Evolutionary conservation across 2,113 vertebrate species (phyloP), one percentile per base, ranked within the genome.

Genomic region (Macrotis lagotis): DNA sequence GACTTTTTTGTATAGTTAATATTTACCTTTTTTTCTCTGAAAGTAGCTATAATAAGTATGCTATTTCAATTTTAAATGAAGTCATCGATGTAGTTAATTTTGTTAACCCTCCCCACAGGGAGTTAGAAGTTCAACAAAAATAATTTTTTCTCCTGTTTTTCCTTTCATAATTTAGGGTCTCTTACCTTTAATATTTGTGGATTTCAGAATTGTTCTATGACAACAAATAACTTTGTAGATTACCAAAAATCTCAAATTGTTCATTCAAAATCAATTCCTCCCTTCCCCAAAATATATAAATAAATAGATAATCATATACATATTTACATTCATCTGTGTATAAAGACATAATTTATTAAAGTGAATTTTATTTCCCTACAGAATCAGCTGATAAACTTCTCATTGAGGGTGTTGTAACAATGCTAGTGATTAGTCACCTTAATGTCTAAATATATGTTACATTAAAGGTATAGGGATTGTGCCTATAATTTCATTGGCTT

Each of bases 11-110:
- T 97, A 91, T 92, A 96, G 55, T 83, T 90, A 94, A 97, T 98
- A 98, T 98, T 97, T 96, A 26, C 55, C 49, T 51, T 48, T 90
- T 89, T 93, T 7, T 89, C 48, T 90, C 8, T 91, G 92, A 94
- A 37, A 91, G 26, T 92, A 96, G 93, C 93, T 95, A 92, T 91
- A 96, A 96, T 25, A 14, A 91, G 90, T 95, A 1, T 89, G 50
- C 91, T 93, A 49, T 48, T 95, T 98, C 97, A 96, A 91, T 96
- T 94, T 66, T 94, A 97, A 59, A 50, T 96, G 0, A 53, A 88
- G 92, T 95, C 94, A 96, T 97, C 96, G 94, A 97, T 95, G 96
- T 94, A 50, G 91, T 93, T 47, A 92, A 92, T 50, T 95, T 96
- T 95, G n/a, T 83, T 24, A 88, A 51, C 59, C 90, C 93, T 93